Evolutionary conservation across 2,888 invertebrate genomes (phyloP), one percentile per base, ranked within the genome.

Genomic region (Caenorhabditis angaria): DNA sequence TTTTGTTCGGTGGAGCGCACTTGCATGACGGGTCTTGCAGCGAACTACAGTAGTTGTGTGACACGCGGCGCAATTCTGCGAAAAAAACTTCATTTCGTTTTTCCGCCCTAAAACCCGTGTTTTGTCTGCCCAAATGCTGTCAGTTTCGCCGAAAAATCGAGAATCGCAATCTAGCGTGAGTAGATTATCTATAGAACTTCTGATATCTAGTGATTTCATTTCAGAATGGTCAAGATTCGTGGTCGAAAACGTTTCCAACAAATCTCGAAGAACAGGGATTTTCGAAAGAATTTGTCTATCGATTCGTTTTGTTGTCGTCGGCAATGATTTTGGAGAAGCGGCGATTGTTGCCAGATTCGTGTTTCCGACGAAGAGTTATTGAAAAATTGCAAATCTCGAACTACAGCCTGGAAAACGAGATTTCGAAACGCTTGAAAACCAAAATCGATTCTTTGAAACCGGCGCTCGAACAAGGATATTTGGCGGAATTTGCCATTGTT

Each of bases 271-370:
- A 54, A 1, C 50, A 61, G 14, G 20, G 24, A 3, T 18, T 24
- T 1, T 70, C 70, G 1, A 48, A 24, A 2, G 20, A 29, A 2
- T 70, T 70, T 24, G 70, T 54, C 1, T 55, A 47, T 32, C 53
- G 70, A 24, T 59, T 65, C 22, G 55, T 70, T 10, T 51, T 50
- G 25, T 8, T 35, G n/a, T 20, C 65, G 18, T 18, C 70, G 18
- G 50, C 70, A 10, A 65, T 70, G 32, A 70, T 70, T 35, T 35
- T 70, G 10, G 65, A 70, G 24, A 65, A 65, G n/a, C 61, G 70
- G 1, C 41, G 58, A 1, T 20, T 70, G 27, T 41, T 70, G 0
- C 35, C 25, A 18, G 65, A 65, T 2, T 29, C 28, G 10, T 61
- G 57, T 47, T 70, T 70, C 53, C 61, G 47, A 27, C 41, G 48